Conservation (phyloP, 2,797 vertebrate species). For the Chloroceryle inda region DNA sequence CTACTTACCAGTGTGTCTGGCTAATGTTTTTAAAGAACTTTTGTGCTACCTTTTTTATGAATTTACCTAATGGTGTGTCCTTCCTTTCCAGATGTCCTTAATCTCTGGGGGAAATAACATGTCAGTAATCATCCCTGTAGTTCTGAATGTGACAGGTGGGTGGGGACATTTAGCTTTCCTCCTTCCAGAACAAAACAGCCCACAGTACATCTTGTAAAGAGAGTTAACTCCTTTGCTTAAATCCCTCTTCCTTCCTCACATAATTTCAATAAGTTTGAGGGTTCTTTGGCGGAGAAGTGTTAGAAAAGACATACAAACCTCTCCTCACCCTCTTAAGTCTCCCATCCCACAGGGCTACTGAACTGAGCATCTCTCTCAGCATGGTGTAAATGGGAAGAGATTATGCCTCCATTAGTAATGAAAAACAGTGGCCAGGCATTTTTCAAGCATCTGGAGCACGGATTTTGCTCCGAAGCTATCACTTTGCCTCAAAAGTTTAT, state of each 20-base stretch:
- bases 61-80: not conserved
- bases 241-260: not conserved
- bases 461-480: slow-evolving; percentile 24
- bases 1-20: not conserved
- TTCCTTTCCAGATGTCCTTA: not conserved
- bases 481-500: not conserved
- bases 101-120: not conserved
- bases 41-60: not conserved
- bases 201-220: not conserved
- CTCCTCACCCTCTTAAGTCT: not conserved
- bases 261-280: not conserved
- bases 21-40: not conserved
- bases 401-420: not conserved
- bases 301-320: not conserved
- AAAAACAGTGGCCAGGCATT: slow-evolving; percentile 16
- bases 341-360: not conserved
- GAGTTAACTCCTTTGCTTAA: not conserved
- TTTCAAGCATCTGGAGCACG: slow-evolving; percentile 2
- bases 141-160: not conserved
- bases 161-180: not conserved
- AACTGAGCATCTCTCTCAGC: slow-evolving; percentile 4
- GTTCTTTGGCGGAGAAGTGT: not conserved
- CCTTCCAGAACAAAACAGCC: not conserved
- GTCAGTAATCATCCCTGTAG: not conserved
- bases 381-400: slow-evolving; percentile 1